Evolutionary conservation across 1,140 invertebrate species (phyloP), one percentile per base, ranked within the genome.

Genomic region (Pogonomyrmex californicus): DNA sequence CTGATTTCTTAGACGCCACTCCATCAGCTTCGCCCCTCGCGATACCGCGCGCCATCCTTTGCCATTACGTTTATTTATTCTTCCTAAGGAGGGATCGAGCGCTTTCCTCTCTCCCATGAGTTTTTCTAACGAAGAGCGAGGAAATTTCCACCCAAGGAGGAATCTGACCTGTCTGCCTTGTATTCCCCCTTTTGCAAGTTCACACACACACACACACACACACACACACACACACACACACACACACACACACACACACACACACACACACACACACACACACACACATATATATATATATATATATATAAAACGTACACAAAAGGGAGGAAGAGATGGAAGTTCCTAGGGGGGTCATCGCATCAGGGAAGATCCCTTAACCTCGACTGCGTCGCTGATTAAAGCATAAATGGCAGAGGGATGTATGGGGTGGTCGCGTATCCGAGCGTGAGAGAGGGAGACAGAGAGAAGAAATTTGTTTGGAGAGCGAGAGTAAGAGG

Each of bases 1-100:
- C 85, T 90, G 91, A 92, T 92, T 91, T 92, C 75, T 85, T 73
- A 90, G 88, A 89, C 87, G 86, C 51, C 86, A 66, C 78, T 75
- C 73, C 85, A 60, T 58, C 87, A 71, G 78, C 79, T 75, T 81
- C 49, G 38, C 65, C 23, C 23, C 62, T 23, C 60, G 38, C 71
- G 33, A 30, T 30, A 30, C 12, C 60, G 23, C 56, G 44, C 60
- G 33, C 68, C 23, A 38, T 47, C 44, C 60, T 17, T 51, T 58
- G 54, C 9, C 12, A 30, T 47, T 38, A 30, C 85, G 63, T 89
- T 77, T 82, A 81, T 82, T 71, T 83, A 83, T 75, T 51, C 62
- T 23, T 41, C 23, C 51, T 30, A 47, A 38, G 10, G 36, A 33
- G 33, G n/a, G 10, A 49, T 14, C 14, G 36, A 33, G 68, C 66